These are phyloP conservation scores for Phalacrocorax pelagicus DNA, from an alignment of 2,113 vertebrate genomes.

Conservation along the genomic window DNA sequence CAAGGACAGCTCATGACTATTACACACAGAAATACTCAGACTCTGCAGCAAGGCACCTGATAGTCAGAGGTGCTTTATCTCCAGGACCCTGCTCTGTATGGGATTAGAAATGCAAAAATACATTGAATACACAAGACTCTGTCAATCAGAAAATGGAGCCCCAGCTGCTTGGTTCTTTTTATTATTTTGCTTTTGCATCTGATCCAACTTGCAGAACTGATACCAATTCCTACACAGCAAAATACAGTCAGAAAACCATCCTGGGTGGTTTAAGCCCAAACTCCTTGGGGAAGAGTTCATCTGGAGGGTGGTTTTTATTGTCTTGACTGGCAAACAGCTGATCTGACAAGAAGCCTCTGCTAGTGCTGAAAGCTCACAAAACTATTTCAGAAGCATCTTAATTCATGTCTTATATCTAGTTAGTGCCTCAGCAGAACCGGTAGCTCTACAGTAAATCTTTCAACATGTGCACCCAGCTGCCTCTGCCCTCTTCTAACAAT, in stretches of 20 bases:
- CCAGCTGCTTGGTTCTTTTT: neutral
- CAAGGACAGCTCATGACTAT: neutral
- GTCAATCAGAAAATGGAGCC: neutral
- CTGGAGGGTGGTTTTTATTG: neutral
- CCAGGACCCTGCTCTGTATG: neutral
- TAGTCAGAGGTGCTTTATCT: neutral
- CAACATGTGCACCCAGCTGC: neutral
- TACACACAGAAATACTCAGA: neutral
- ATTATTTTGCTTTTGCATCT: neutral
- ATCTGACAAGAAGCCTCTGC: neutral
- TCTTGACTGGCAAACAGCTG: neutral
- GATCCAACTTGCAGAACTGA: neutral
- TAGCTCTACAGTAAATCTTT: slow-evolving; percentile 28
- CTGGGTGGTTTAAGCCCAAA: neutral
- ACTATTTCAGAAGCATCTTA: slow-evolving; percentile 20
- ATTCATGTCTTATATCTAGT: neutral
- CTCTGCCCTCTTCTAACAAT: slow-evolving; percentile 9
- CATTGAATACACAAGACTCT: rapidly evolving
- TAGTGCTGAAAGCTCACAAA: slow-evolving; percentile 1
- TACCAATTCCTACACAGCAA: neutral
- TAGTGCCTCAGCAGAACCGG: neutral
- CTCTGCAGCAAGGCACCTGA: neutral
- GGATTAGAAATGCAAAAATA: neutral
- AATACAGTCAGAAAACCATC: neutral
- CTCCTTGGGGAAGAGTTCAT: neutral